Conservation (phyloP, 2,113 vertebrate genomes). For the Porphyrio hochstetteri region DNA sequence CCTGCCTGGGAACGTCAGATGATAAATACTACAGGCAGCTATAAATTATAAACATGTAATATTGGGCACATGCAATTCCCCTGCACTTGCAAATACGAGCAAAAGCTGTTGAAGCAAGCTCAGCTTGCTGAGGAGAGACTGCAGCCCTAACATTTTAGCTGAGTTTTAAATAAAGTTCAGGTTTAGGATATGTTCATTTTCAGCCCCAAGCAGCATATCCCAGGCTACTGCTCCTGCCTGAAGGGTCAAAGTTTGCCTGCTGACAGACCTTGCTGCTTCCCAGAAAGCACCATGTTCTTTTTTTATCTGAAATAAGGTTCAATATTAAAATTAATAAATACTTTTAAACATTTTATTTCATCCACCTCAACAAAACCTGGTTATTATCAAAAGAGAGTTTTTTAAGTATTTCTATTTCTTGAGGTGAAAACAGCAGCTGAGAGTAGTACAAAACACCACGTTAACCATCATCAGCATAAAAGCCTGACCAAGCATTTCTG, state of each 20-base stretch:
- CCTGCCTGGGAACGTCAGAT: neutral
- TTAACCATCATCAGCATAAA: neutral
- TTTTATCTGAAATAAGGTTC: neutral
- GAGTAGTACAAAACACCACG: neutral
- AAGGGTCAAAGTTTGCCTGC: neutral
- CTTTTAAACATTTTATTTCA: neutral
- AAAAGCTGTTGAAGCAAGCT: neutral
- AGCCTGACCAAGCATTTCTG: constrained; percentile 8
- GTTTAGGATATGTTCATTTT: neutral
- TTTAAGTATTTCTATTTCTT: neutral
- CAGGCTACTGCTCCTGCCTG: neutral
- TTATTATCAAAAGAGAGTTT: neutral
- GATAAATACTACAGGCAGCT: neutral
- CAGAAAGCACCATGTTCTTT: neutral
- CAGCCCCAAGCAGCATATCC: neutral
- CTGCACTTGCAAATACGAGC: neutral
- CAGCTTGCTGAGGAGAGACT: neutral
- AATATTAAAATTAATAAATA: neutral
- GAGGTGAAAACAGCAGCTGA: neutral
- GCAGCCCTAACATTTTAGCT: neutral
- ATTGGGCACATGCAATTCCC: neutral
- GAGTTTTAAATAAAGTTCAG: neutral
- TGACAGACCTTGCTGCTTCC: neutral
- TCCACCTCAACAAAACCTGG: neutral
- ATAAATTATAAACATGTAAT: neutral